phyloP scores from a whole-genome alignment of 2,888 invertebrate genomes.

The Criorhina ranunculi region DNA sequence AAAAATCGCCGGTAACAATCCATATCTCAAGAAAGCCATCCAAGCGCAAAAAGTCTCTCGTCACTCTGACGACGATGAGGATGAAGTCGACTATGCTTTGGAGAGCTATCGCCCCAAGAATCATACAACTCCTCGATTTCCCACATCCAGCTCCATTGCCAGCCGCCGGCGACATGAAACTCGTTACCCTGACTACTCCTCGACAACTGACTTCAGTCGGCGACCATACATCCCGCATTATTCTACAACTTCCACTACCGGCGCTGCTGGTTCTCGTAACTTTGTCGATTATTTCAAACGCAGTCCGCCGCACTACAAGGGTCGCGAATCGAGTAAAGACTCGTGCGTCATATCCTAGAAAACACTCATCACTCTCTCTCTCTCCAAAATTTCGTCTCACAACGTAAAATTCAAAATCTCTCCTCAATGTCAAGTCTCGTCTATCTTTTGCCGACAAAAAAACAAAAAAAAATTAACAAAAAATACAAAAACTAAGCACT shows the following conservation, averaged over 20 bases:
- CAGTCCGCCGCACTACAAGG: constrained; percentile 80
- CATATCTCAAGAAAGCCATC: constrained; percentile 83
- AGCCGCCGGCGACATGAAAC: constrained; percentile 68
- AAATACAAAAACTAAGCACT: constrained; percentile 64
- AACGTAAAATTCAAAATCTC: constrained; percentile 52
- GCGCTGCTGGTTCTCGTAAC: constrained; percentile 75
- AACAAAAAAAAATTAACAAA: constrained; percentile 73
- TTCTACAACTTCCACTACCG: constrained; percentile 43
- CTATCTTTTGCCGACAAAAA: constrained; percentile 65
- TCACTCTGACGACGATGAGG: constrained; percentile 46
- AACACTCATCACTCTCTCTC: neutral
- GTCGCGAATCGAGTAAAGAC: constrained; percentile 81
- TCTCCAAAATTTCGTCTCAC: constrained; percentile 7
- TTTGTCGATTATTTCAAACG: constrained; percentile 81
- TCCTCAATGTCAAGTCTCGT: constrained; percentile 55
- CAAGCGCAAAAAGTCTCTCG: constrained; percentile 78
- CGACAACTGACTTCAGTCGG: constrained; percentile 50
- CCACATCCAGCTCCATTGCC: constrained; percentile 79
- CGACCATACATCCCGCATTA: constrained; percentile 60
- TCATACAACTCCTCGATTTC: constrained; percentile 80
- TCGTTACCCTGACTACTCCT: constrained; percentile 53
- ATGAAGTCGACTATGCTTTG: constrained; percentile 78
- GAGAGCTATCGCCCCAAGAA: constrained; percentile 81
- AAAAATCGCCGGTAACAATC: constrained; percentile 83
- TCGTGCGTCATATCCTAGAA: constrained; percentile 83